Evolutionary conservation across 2,113 vertebrate species (phyloP).

Genomic region (Muntiacus reevesi): DNA sequence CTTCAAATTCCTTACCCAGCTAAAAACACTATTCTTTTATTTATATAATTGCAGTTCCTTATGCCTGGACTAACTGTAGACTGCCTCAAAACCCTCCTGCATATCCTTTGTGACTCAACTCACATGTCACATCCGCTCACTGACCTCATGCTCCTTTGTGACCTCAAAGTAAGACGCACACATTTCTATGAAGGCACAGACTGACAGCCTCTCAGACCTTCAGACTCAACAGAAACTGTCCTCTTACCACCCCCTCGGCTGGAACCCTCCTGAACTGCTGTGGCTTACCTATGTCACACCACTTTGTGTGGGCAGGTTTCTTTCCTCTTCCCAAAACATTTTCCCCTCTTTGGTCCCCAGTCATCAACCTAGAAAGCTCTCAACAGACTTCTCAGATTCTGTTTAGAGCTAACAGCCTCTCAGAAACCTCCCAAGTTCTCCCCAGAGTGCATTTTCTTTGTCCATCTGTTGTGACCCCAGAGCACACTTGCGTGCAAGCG

Average conservation of each 20-base stretch:
- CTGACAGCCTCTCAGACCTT: not conserved
- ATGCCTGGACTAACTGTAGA: not conserved
- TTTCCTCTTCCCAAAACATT: not conserved
- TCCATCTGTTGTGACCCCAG: not conserved
- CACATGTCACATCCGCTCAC: not conserved
- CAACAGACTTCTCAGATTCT: not conserved
- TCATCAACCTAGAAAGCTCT: not conserved
- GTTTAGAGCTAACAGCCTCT: not conserved
- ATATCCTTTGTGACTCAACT: not conserved
- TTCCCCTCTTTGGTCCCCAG: not conserved
- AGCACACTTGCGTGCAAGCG: not conserved
- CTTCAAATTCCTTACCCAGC: not conserved
- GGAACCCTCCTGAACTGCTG: not conserved
- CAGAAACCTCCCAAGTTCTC: not conserved
- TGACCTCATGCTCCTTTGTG: conserved; percentile 19
- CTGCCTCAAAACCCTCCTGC: not conserved
- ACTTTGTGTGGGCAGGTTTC: not conserved
- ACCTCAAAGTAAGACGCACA: not conserved
- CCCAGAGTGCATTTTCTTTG: not conserved
- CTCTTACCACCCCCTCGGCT: too few relatives aligned
- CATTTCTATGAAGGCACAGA: not conserved
- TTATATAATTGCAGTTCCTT: not conserved
- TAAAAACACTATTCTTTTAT: not conserved
- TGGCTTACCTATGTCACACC: not conserved
- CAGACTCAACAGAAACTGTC: not conserved